Conservation (phyloP, 1,140 invertebrate species). For the Oreohelix idahoensis region DNA sequence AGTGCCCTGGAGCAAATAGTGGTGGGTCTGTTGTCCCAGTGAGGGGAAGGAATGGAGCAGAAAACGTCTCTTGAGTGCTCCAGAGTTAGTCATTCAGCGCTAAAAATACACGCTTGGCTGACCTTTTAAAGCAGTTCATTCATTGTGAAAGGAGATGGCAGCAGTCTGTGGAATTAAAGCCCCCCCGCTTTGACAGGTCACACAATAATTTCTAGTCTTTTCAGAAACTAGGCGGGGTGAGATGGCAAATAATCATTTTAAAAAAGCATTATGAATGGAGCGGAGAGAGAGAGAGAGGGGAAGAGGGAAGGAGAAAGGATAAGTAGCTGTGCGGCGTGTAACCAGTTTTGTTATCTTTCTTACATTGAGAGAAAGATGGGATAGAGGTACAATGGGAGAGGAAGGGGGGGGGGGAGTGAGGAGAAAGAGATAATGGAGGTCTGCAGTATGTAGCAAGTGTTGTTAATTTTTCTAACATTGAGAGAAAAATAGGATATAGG, state of each 20-base stretch:
- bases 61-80: not conserved
- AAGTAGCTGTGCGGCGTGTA: no score
- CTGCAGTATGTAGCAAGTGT: no score
- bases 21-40: not conserved
- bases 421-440: no score
- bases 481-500: no score
- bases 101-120: slow-evolving; percentile 17
- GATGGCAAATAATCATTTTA: not conserved
- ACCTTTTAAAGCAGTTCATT: not conserved
- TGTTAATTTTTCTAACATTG: no score
- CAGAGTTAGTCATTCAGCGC: not conserved
- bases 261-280: no score
- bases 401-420: no score
- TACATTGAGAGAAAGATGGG: no score
- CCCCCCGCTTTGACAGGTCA: not conserved
- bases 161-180: not conserved
- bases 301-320: no score
- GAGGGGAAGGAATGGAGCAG: not conserved
- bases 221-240: not conserved
- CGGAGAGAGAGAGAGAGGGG: no score
- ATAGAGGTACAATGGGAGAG: no score
- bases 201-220: not conserved
- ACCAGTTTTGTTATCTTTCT: no score
- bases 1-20: slow-evolving; percentile 3
- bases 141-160: not conserved